Percentiles rank a stretch among this genome's conserved stretches.
These are phyloP conservation scores for Dunckerocampus dactyliophorus DNA, from an alignment of 2,113 vertebrate genomes.

Conservation along the genomic window DNA sequence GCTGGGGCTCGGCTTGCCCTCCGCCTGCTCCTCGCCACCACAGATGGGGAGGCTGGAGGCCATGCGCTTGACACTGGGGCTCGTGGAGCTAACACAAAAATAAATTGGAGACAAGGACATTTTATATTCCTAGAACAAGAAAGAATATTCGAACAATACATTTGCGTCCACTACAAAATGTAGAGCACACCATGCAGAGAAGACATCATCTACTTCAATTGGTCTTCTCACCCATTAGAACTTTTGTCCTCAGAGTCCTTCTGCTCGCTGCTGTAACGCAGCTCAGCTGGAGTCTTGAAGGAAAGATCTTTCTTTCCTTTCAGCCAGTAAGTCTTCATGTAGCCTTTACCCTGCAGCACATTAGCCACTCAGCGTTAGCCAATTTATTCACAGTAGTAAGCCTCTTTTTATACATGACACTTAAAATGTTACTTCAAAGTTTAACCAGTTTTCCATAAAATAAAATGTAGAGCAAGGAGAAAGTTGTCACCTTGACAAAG, in stretches of 20 bases:
- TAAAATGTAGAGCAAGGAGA: background rate
- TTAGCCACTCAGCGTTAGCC: background rate
- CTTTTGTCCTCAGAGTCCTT: slow-evolving; percentile 68
- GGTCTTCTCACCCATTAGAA: slow-evolving; percentile 60
- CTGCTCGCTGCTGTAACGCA: slow-evolving; percentile 67
- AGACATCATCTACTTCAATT: background rate
- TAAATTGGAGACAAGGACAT: background rate
- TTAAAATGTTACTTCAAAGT: no score
- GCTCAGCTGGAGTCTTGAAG: slow-evolving; percentile 67
- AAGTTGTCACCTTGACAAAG: slow-evolving; percentile 67
- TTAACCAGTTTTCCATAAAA: no score
- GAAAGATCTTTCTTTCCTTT: slow-evolving; percentile 73
- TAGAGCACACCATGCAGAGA: slow-evolving; percentile 14
- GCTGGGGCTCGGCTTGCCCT: slow-evolving; percentile 54
- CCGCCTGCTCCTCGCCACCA: slow-evolving; percentile 53
- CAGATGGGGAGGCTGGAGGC: slow-evolving; percentile 59
- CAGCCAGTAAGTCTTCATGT: slow-evolving; percentile 78
- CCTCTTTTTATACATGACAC: no score
- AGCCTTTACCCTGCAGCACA: slow-evolving; percentile 65
- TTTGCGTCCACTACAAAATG: background rate
- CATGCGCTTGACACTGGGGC: slow-evolving; percentile 58
- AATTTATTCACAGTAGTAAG: no score
- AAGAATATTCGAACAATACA: no score
- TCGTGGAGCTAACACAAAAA: slow-evolving; percentile 46
- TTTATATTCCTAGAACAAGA: no score